Base-by-base conservation (phyloP, 2,113 vertebrate genomes). In the Rissa tridactyla region DNA sequence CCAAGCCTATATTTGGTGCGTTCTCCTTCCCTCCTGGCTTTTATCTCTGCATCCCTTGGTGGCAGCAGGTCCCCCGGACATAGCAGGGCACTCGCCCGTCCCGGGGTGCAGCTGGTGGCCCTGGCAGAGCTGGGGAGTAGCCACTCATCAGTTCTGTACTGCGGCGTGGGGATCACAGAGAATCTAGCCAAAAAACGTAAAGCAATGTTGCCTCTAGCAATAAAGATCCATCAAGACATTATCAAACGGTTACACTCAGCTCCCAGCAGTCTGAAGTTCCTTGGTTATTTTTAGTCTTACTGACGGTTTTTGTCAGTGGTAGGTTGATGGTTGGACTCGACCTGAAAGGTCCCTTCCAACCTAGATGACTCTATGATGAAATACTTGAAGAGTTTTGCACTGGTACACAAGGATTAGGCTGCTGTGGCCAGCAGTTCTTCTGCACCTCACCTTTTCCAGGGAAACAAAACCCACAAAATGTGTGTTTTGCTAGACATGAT, bases 381-480 rank as follows among this genome's bases (percentile, higher is more conserved):
- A 62, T 22, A 30, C 6, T 23, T 34, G 42, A 9, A 1, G 19
- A 14, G 18, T 20, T 61, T 46, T 49, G 19, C 36, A 22, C 29
- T 4, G 10, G 7, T 4, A 7, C 10, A 4, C 1, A 7, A 88
- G 54, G 64, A 26, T 26, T 18, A n/a, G 68, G 78, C 40, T 34
- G 65, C 6, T 38, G 10, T 22, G 22, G 13, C 19, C 27, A 32
- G 36, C 51, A 62, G 73, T 18, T 55, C 21, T 91, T 30, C 79
- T 20, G 13, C 62, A 7, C 32, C 32, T 75, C 14, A 1, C 27
- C 29, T 64, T n/a, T 19, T 40, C 46, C 40, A 46, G 58, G 30
- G 42, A 68, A 77, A 29, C 3, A 6, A 38, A n/a, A 13, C 27
- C 38, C 5, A 0, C 1, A 3, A 16, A 36, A 51, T 0, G 6